phyloP scores from a whole-genome alignment of 2,797 vertebrate genomes.

The Crocidura indochinensis region DNA sequence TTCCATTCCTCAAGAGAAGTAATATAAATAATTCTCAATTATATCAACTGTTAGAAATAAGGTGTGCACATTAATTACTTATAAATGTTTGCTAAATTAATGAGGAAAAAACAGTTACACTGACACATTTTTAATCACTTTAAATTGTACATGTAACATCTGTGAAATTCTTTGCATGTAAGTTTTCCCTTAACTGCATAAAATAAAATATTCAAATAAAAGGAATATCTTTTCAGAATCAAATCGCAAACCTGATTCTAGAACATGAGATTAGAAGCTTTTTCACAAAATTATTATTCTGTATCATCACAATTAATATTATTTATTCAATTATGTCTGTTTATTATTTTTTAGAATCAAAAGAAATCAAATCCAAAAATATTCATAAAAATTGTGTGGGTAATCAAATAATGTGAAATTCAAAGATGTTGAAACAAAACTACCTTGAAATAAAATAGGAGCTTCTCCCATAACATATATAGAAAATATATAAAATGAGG shows the following conservation, averaged over 20 bases:
- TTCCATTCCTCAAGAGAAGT: background rate
- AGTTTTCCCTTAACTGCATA: background rate
- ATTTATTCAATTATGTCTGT: background rate
- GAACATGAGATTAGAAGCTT: background rate
- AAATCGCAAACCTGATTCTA: background rate
- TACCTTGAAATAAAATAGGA: slow-evolving; percentile 37
- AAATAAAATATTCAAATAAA: slow-evolving; percentile 30
- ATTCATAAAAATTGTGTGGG: background rate
- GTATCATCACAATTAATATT: background rate
- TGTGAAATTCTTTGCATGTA: background rate
- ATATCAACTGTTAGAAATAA: background rate
- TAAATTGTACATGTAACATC: background rate
- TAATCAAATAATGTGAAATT: slow-evolving; percentile 36
- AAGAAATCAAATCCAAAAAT: background rate
- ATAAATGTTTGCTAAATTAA: slow-evolving; percentile 41
- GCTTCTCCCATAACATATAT: background rate
- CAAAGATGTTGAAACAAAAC: background rate
- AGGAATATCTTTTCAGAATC: slow-evolving; percentile 34
- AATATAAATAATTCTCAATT: background rate
- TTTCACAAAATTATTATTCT: background rate
- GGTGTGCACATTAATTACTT: background rate
- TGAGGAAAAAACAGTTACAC: background rate
- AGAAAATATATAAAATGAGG: background rate
- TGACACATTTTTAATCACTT: no score
- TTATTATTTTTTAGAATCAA: slow-evolving; percentile 51